Conservation (phyloP, 2,888 invertebrate species). For the Helobdella robusta region DNA sequence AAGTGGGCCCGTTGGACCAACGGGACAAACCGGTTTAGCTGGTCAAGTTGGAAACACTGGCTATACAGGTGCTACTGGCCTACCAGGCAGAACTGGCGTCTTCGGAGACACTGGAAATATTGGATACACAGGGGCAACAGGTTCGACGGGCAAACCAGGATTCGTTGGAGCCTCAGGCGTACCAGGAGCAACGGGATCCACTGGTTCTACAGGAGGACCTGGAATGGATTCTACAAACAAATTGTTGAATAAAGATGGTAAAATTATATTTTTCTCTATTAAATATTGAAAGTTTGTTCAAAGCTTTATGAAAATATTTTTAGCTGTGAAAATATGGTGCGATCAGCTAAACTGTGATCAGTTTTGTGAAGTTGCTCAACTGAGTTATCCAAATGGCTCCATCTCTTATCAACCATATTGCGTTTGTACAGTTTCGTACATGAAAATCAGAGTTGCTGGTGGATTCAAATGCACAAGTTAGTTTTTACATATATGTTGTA, state of each 20-base stretch:
- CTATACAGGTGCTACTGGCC: slow-evolving; percentile 3
- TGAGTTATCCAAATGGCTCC: not conserved
- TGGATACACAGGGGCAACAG: slow-evolving; percentile 9
- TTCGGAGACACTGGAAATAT: not conserved
- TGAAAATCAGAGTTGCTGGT: slow-evolving; percentile 26
- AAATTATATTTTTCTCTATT: not conserved
- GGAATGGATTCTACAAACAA: slow-evolving; percentile 18
- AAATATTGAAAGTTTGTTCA: not conserved
- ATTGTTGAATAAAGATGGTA: slow-evolving; percentile 12
- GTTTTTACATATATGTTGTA: not conserved
- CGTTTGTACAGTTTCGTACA: slow-evolving; percentile 22
- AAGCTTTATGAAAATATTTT: not conserved
- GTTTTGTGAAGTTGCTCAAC: slow-evolving; percentile 24
- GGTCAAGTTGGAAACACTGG: slow-evolving; percentile 24
- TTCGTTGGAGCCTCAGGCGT: slow-evolving; percentile 6
- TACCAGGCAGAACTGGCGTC: slow-evolving; percentile 6
- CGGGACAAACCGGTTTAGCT: slow-evolving; percentile 23
- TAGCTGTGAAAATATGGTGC: slow-evolving; percentile 21
- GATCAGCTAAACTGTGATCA: slow-evolving; percentile 27
- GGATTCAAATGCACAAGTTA: slow-evolving; percentile 27
- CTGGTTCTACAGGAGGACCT: slow-evolving; percentile 38
- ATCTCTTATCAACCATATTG: slow-evolving; percentile 25
- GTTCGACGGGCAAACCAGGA: slow-evolving; percentile 6
- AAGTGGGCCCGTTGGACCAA: slow-evolving; percentile 20
- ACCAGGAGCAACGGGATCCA: slow-evolving; percentile 38